phyloP scores from a whole-genome alignment of 2,888 invertebrate species.

The Dryococelus australis region DNA sequence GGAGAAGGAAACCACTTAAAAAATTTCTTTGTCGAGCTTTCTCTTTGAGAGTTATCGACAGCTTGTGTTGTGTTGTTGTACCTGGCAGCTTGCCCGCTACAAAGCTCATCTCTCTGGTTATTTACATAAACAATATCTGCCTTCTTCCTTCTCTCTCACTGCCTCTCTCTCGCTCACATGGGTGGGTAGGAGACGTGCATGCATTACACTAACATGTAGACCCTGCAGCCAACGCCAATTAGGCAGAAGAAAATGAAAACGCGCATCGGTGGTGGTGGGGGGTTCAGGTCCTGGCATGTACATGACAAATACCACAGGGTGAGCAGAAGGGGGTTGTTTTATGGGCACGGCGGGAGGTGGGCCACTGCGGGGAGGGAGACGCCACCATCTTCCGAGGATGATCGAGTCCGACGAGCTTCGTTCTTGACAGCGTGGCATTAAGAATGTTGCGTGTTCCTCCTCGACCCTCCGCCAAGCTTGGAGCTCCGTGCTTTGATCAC shows the following conservation, averaged over 20 bases:
- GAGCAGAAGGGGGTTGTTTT: not conserved
- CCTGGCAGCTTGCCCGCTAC: not conserved
- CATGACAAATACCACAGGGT: not conserved
- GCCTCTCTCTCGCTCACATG: too few species aligned
- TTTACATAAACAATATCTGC: conserved; percentile 16
- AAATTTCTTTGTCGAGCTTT: not conserved
- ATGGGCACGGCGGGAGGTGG: not conserved
- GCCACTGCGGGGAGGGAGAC: not conserved
- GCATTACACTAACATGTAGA: not conserved
- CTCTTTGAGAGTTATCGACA: not conserved
- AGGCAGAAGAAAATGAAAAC: not conserved
- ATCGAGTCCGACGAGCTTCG: not conserved
- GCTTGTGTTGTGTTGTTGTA: not conserved
- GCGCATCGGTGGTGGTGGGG: not conserved
- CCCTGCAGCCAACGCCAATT: not conserved
- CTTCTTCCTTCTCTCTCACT: not conserved
- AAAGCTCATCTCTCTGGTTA: not conserved
- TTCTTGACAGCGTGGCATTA: not conserved
- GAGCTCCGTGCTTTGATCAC: not conserved
- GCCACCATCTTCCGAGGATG: not conserved
- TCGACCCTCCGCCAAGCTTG: not conserved
- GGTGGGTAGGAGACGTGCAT: too few species aligned
- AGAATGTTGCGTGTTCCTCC: not conserved
- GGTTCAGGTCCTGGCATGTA: not conserved
- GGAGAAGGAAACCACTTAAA: not conserved